phyloP scores from a whole-genome alignment of 2,797 vertebrate species.

The Nannoperca australis region DNA sequence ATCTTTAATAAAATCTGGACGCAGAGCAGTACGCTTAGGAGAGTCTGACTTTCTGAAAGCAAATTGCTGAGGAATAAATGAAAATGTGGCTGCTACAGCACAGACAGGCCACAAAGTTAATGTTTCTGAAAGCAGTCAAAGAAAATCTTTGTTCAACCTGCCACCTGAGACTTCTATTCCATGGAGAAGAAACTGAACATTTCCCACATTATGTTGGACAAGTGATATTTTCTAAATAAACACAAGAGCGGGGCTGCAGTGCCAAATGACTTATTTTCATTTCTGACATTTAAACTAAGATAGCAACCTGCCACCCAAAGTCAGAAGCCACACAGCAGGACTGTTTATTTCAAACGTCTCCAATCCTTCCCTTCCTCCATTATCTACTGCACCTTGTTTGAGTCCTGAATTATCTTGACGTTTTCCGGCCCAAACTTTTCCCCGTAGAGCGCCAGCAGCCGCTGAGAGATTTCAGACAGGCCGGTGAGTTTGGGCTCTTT shows the following conservation, averaged over 20 bases:
- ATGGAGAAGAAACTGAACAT: not conserved
- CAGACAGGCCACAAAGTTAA: not conserved
- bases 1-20: not conserved
- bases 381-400: slow-evolving; percentile 90
- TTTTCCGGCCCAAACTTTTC: slow-evolving; percentile 96
- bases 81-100: not conserved
- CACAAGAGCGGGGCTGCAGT: not conserved
- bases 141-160: not conserved
- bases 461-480: slow-evolving; percentile 95
- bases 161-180: not conserved
- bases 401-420: slow-evolving; percentile 96
- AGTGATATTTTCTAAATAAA: slow-evolving; percentile 30
- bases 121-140: slow-evolving; percentile 15
- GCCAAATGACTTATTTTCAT: slow-evolving; percentile 22
- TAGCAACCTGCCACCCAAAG: not conserved
- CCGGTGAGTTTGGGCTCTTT: slow-evolving; percentile 97
- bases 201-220: slow-evolving; percentile 4
- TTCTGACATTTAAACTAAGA: not conserved
- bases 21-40: not conserved
- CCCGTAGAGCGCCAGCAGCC: slow-evolving; percentile 93
- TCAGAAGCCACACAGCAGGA: not conserved
- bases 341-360: too few species aligned
- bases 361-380: not conserved
- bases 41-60: not conserved
- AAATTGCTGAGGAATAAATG: not conserved